Evolutionary conservation across 2,113 vertebrate species (phyloP).

Genomic region (Microcebus jonahi): DNA sequence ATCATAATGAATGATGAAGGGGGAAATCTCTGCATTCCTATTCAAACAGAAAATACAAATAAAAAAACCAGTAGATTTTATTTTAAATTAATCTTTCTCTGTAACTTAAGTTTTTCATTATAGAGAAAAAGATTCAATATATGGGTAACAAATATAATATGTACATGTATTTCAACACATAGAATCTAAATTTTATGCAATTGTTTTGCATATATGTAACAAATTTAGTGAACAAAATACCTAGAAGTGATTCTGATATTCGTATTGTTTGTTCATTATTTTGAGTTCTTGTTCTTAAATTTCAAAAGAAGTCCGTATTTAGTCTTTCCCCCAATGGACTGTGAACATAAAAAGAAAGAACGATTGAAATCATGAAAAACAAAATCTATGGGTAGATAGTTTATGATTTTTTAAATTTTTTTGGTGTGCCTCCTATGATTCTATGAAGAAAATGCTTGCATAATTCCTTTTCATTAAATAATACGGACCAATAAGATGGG

Average conservation of each 20-base stretch:
- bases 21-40: background rate
- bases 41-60: background rate
- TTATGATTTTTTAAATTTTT: background rate
- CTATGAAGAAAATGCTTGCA: background rate
- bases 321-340: background rate
- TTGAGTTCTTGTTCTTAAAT: background rate
- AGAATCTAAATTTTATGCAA: background rate
- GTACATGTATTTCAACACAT: background rate
- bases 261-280: background rate
- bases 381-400: background rate
- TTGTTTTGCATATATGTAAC: background rate
- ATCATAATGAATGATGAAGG: background rate
- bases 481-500: background rate
- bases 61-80: background rate
- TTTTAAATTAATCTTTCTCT: background rate
- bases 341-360: background rate
- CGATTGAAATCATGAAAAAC: background rate
- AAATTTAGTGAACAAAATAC: background rate
- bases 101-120: background rate
- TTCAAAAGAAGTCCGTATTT: background rate
- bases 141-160: background rate
- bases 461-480: background rate
- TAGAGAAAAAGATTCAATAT: background rate
- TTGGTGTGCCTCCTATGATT: background rate
- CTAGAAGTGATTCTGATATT: conserved; percentile 5